A percentile compares a stretch with the other conserved stretches of the same genome.
phyloP scores from a whole-genome alignment of 1,140 invertebrate genomes.

The Diploscapter pachys region DNA sequence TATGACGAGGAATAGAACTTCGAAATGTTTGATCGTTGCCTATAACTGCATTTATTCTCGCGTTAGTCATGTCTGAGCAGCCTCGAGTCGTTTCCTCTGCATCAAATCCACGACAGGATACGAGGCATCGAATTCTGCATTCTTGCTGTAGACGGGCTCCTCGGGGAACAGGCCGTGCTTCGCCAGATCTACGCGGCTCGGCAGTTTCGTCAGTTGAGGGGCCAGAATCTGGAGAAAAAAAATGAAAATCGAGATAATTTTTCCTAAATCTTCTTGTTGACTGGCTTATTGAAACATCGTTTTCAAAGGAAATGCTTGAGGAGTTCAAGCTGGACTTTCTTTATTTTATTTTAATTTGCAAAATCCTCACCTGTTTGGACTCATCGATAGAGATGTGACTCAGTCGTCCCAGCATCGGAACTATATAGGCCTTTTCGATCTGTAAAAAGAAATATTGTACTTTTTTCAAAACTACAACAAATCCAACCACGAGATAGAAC shows the following conservation, averaged over 20 bases:
- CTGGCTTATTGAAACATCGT: slow-evolving; percentile 12
- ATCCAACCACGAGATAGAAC: slow-evolving; percentile 52
- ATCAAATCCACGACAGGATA: slow-evolving; percentile 35
- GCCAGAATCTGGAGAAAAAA: slow-evolving; percentile 31
- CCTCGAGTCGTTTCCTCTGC: not conserved
- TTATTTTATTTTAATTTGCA: not conserved
- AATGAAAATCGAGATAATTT: not conserved
- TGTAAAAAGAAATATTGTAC: slow-evolving; percentile 41
- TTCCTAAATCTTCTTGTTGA: not conserved
- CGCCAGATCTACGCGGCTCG: slow-evolving; percentile 25
- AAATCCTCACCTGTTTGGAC: slow-evolving; percentile 34
- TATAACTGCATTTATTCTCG: no score
- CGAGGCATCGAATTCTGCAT: slow-evolving; percentile 24
- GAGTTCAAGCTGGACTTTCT: no score
- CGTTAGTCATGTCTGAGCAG: no score
- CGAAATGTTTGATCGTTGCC: no score
- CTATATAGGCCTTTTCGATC: slow-evolving; percentile 47
- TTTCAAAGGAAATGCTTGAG: not conserved
- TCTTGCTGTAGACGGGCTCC: slow-evolving; percentile 25
- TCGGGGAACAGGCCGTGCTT: slow-evolving; percentile 31
- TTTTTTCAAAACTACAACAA: slow-evolving; percentile 3
- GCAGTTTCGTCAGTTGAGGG: slow-evolving; percentile 21
- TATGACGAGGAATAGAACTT: no score
- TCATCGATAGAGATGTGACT: slow-evolving; percentile 52
- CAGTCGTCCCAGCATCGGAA: slow-evolving; percentile 54